Base-by-base conservation (phyloP, 2,797 vertebrate genomes). In the Nyctalus aviator region DNA sequence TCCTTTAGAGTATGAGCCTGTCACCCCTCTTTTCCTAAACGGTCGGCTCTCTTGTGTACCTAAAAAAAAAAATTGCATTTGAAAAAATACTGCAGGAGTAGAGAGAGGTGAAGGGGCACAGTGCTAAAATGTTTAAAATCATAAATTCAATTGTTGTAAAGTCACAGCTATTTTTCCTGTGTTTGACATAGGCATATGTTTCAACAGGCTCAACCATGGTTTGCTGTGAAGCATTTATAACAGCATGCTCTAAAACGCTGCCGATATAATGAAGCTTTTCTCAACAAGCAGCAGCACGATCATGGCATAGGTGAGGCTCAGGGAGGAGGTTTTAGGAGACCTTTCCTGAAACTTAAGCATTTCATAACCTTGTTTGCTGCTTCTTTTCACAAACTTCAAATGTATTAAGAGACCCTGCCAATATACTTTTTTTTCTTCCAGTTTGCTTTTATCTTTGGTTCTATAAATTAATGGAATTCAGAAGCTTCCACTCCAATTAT, bases 341-440 rank as follows among this genome's bases (percentile, higher is more conserved):
- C 96, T 88, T 97, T 95, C 85, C 95, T 96, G 91, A 94, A 95
- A 76, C 95, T 96, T 96, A 95, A 94, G 27, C 94, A 84, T 0
- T 41, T 91, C 92, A 0, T 82, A 96, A 92, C 92, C 97, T 95
- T 91, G 76, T 94, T 84, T 89, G 84, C 76, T 97, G 90, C 88
- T 97, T 97, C 78, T 97, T 96, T 79, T 0, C 85, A 94, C 91
- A 97, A 95, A 32, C 87, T 96, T 84, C 50, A 78, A 96, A 88
- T 92, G 0, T 14, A 97, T 90, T 95, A 92, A 95, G 97, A 89
- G 12, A 87, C 93, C 4, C 81, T 94, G 82, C n/a, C 94, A 53
- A 91, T 2, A 76, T 97, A n/a, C 30, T n/a, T n/a, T n/a, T n/a
- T 15, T n/a, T 91, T n/a, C 7, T 30, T 96, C 90, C 84, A 64